phyloP scores from a whole-genome alignment of 2,797 vertebrate genomes.

The Uromys caudimaculatus region DNA sequence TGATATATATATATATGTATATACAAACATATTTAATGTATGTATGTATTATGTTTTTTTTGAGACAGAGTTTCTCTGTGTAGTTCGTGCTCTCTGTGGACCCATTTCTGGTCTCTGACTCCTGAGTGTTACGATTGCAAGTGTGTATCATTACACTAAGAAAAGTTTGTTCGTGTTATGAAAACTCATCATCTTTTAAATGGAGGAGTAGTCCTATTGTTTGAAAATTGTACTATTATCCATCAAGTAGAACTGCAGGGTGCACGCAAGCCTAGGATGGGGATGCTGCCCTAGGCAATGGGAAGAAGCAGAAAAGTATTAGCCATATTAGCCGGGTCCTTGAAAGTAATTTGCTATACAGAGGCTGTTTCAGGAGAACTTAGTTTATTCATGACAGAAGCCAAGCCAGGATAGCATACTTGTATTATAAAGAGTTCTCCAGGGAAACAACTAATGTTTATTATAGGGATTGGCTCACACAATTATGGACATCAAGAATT shows the following conservation, averaged over 20 bases:
- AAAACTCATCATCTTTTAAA: not conserved
- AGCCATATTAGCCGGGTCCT: accelerated
- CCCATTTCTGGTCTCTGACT: not conserved
- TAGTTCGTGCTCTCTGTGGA: no score
- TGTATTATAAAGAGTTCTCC: not conserved
- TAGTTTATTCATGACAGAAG: not conserved
- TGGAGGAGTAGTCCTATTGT: not conserved
- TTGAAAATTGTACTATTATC: constrained; percentile 23
- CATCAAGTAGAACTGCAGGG: not conserved
- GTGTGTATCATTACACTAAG: not conserved
- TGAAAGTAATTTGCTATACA: not conserved
- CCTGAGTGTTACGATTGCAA: not conserved
- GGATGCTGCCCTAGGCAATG: not conserved
- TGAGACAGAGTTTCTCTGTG: not conserved
- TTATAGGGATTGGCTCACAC: not conserved
- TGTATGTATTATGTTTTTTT: not conserved
- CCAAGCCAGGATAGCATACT: not conserved
- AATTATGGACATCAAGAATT: not conserved
- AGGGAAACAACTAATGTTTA: not conserved
- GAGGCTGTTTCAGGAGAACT: not conserved
- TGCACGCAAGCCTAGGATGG: not conserved
- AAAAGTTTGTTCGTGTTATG: not conserved
- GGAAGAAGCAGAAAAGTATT: not conserved
- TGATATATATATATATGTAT: not conserved
- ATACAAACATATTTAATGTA: not conserved